Evolutionary conservation across 92 coral and sea anemone species (phyloP).

Genomic region (Heliopora coerulea): DNA sequence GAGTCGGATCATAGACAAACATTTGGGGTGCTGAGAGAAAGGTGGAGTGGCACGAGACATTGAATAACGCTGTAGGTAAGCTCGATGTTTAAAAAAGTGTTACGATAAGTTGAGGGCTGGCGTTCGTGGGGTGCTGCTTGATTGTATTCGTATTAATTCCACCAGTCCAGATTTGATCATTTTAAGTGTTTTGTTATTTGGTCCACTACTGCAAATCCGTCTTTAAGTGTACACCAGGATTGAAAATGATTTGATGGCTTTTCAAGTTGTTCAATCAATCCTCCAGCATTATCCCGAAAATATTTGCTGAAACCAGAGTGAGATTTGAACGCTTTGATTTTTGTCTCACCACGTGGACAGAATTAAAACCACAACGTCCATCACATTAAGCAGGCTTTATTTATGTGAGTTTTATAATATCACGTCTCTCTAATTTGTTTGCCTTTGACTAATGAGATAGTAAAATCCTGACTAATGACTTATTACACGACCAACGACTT

Average conservation of each 20-base stretch:
- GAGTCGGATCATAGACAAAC: conserved; percentile 39
- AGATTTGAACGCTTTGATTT: not conserved
- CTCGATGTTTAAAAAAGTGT: conserved; percentile 28
- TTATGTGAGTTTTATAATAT: conserved; percentile 35
- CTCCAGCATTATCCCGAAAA: not conserved
- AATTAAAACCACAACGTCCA: conserved; percentile 33
- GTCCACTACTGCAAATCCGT: conserved; percentile 27
- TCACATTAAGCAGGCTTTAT: conserved; percentile 8
- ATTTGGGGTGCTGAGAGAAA: conserved; percentile 49
- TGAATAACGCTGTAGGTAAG: conserved; percentile 49
- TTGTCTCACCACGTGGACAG: conserved; percentile 36
- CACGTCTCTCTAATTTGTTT: conserved; percentile 41
- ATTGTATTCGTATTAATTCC: conserved; percentile 28
- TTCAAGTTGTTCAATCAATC: conserved; percentile 5
- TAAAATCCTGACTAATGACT: conserved; percentile 28
- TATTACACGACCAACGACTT: conserved; percentile 15
- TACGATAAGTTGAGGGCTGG: conserved; percentile 25
- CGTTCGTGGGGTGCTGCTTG: conserved; percentile 35
- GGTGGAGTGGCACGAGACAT: conserved; percentile 48
- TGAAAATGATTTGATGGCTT: conserved; percentile 19
- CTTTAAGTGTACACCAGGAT: conserved; percentile 34
- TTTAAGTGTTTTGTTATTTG: conserved; percentile 37
- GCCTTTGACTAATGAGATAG: conserved; percentile 42
- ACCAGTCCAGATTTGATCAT: conserved; percentile 27
- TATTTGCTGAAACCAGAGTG: not conserved